Conservation (phyloP, 1,140 invertebrate species). For the Rhizoglyphus robini region DNA sequence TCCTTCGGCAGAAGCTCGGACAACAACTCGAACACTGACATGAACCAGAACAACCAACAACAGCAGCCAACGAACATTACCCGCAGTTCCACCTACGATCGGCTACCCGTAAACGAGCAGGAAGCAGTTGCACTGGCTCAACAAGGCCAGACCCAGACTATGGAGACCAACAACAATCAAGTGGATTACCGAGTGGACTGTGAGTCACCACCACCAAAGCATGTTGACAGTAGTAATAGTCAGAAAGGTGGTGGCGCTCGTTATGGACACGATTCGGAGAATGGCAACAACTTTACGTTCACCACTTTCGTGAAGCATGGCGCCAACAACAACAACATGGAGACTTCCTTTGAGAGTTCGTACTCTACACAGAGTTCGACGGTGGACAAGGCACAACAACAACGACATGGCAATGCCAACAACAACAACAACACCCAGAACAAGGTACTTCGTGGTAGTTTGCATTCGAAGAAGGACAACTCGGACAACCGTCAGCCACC, state of each 20-base stretch:
- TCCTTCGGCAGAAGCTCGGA: no score
- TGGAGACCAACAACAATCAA: not conserved
- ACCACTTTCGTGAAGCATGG: conserved; percentile 2
- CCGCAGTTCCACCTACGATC: conserved; percentile 1
- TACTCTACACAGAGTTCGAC: not conserved
- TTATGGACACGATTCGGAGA: not conserved
- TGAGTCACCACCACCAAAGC: not conserved
- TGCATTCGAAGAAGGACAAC: not conserved
- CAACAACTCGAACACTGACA: no score
- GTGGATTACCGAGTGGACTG: not conserved
- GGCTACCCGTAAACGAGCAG: not conserved
- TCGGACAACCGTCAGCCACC: not conserved
- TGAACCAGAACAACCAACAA: not conserved
- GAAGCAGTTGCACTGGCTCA: not conserved
- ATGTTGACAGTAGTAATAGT: not conserved
- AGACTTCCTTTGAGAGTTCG: not conserved
- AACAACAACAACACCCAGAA: not conserved
- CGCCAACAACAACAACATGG: not conserved
- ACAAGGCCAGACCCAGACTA: not conserved
- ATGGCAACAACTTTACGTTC: not conserved
- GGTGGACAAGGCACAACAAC: not conserved
- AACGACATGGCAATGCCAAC: not conserved
- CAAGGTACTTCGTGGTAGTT: not conserved
- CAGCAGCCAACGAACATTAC: not conserved
- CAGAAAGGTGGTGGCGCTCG: no score